Evolutionary conservation across 2,888 invertebrate species (phyloP), one percentile per base, ranked within the genome.

Genomic region (Scotopteryx bipunctaria): DNA sequence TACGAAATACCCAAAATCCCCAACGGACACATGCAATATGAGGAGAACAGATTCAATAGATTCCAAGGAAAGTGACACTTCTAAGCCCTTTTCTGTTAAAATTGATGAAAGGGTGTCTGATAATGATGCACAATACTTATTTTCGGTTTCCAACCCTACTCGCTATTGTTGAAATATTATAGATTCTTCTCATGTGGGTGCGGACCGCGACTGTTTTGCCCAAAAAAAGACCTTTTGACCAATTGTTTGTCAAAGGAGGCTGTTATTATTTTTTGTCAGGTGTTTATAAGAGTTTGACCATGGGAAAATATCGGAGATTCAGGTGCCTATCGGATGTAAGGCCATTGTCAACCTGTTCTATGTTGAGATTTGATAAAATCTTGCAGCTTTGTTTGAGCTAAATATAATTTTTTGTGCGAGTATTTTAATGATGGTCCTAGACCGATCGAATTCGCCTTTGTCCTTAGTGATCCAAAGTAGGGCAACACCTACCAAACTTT

Each of bases 261-360:
- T 78, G 77, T 71, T 60, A 73, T 69, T 68, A 74, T 84, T 87
- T 88, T 90, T 88, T 89, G 84, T 80, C 62, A 81, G 78, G 84
- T 88, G 86, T 86, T 89, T 89, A 83, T 86, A 76, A 78, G 64
- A 81, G 83, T 83, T 86, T 88, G 89, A 89, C 89, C 90, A 89
- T 90, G 90, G 89, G 90, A 90, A 89, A 89, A 89, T 89, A 85
- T 88, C 69, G 65, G 64, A 78, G 80, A 66, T 81, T 89, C 90
- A 90, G 88, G 89, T 89, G 89, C 76, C 82, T 81, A 78, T 83
- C 78, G 71, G 71, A 78, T 71, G 76, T 71, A 71, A 63, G 63
- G 59, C 74, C 57, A 76, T 86, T 87, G 86, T 86, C 74, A 81
- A 88, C 86, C 83, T 87, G 86, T 81, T 38, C 56, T 48, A 43